Conservation (phyloP, 1,140 invertebrate genomes). For the Drosophila takahashii region DNA sequence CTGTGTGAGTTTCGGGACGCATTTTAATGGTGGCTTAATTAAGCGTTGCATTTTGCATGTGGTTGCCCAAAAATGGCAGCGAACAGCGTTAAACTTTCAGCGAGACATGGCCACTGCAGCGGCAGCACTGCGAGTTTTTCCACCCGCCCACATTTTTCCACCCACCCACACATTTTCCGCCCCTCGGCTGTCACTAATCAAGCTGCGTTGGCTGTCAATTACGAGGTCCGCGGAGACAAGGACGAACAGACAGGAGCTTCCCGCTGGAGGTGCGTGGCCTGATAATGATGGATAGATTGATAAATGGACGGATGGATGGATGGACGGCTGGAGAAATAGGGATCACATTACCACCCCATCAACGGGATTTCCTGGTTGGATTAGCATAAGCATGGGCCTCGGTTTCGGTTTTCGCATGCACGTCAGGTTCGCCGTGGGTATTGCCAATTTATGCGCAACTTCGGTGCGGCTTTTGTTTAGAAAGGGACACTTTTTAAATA, state of each 20-base stretch:
- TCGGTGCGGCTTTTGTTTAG: neutral
- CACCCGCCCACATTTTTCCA: neutral
- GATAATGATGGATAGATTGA: conserved; percentile 32
- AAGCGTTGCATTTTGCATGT: conserved; percentile 71
- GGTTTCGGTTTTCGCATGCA: neutral
- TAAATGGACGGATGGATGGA: conserved; percentile 9
- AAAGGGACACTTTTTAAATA: neutral
- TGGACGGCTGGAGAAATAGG: neutral
- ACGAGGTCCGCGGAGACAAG: conserved; percentile 23
- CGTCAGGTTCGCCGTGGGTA: neutral
- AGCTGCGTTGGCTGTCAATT: conserved; percentile 47
- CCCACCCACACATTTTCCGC: neutral
- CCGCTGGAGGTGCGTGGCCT: conserved; percentile 11
- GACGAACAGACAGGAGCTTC: conserved; percentile 15
- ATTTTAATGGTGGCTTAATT: conserved; percentile 73
- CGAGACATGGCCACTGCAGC: neutral
- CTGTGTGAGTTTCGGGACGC: conserved; percentile 24
- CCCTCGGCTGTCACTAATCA: conserved; percentile 34
- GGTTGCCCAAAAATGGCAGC: conserved; percentile 51
- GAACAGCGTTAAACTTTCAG: conserved; percentile 51
- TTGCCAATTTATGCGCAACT: neutral
- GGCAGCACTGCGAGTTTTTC: neutral
- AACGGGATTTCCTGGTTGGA: conserved; percentile 13
- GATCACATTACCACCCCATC: conserved; percentile 20
- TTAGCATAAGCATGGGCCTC: neutral